Percentiles rank a stretch among this genome's conserved stretches.
Conservation (phyloP, 2,113 vertebrate species). For the Falcunculus frontatus region DNA sequence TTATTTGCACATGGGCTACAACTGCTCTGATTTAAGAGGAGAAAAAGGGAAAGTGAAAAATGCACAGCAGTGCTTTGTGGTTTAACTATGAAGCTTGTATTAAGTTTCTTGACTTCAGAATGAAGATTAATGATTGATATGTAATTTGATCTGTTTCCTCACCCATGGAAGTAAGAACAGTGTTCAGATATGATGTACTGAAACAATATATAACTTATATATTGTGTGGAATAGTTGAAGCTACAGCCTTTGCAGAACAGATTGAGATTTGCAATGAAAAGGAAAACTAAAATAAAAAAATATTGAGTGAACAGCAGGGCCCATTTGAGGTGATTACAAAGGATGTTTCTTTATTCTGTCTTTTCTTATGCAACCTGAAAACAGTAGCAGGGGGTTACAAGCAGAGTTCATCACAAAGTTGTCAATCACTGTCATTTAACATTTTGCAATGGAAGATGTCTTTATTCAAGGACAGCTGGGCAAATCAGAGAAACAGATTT, state of each 20-base stretch:
- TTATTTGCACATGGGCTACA: neutral
- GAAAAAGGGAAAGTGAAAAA: neutral
- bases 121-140: slow-evolving; percentile 9
- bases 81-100: neutral
- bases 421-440: slow-evolving; percentile 86
- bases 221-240: neutral
- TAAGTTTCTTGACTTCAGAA: slow-evolving; percentile 17
- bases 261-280: slow-evolving; percentile 74
- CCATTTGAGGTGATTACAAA: slow-evolving; percentile 79
- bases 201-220: neutral
- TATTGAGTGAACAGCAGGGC: slow-evolving; percentile 77
- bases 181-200: neutral
- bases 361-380: slow-evolving; percentile 80
- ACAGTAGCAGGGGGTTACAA: slow-evolving; percentile 82
- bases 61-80: neutral
- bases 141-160: slow-evolving; percentile 9
- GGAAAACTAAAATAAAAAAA: slow-evolving; percentile 73
- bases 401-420: slow-evolving; percentile 77
- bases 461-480: slow-evolving; percentile 83
- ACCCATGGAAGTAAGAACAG: neutral
- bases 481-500: slow-evolving; percentile 86
- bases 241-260: slow-evolving; percentile 67
- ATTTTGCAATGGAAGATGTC: slow-evolving; percentile 79
- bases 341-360: slow-evolving; percentile 81
- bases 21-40: neutral